Conservation (phyloP, 2,888 invertebrate species). For the Rhabditophanes sp. region DNA sequence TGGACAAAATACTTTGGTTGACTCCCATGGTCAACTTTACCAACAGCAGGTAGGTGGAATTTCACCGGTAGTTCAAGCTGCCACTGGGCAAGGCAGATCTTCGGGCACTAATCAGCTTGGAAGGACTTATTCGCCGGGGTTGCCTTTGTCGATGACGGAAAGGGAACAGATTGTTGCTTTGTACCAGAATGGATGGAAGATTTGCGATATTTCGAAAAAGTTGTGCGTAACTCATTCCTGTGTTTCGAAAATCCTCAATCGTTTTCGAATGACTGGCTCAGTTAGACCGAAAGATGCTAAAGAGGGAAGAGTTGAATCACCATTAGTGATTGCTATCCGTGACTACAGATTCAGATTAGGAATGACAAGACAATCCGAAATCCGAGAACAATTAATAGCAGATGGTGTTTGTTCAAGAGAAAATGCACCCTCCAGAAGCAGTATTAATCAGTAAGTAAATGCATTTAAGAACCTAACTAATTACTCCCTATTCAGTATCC, state of each 20-base stretch:
- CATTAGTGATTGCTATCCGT: constrained; percentile 35
- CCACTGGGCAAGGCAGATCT: too few relatives aligned
- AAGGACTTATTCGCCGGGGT: constrained; percentile 35
- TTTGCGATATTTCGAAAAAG: constrained; percentile 40
- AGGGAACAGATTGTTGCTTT: constrained; percentile 35
- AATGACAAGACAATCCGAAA: constrained; percentile 37
- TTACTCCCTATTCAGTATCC: constrained; percentile 26
- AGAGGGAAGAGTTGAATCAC: constrained; percentile 37
- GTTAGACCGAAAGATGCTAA: constrained; percentile 42
- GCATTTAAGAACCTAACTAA: constrained; percentile 1
- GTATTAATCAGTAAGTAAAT: constrained; percentile 36
- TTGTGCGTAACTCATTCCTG: constrained; percentile 41
- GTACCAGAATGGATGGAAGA: constrained; percentile 39
- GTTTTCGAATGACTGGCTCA: constrained; percentile 40
- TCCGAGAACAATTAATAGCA: constrained; percentile 35
- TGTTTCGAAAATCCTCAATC: constrained; percentile 39
- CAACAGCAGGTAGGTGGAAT: too few relatives aligned
- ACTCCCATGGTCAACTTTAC: too few relatives aligned
- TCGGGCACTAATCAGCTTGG: constrained; percentile 40
- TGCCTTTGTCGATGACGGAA: constrained; percentile 38
- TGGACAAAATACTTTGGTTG: too few relatives aligned
- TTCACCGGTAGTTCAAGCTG: too few relatives aligned
- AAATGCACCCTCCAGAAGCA: constrained; percentile 35
- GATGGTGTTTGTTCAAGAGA: constrained; percentile 37
- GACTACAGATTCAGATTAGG: constrained; percentile 36